Conservation (phyloP, 2,888 invertebrate species). For the Sarcophaga rosellei region DNA sequence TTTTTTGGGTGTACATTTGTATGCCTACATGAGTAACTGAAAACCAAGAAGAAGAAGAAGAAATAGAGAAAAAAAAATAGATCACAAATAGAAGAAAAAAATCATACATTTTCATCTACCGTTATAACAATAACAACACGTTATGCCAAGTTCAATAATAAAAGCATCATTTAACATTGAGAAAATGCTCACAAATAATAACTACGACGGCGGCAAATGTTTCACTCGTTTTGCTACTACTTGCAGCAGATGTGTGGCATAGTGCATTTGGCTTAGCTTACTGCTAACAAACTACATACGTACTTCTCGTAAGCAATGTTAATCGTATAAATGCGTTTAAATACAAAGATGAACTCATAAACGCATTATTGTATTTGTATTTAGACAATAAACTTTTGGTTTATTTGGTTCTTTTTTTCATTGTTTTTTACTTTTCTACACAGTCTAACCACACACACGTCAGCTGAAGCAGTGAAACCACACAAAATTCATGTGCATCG, state of each 20-base stretch:
- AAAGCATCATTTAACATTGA: slow-evolving; percentile 67
- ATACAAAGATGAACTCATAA: slow-evolving; percentile 63
- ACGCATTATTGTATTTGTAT: slow-evolving; percentile 62
- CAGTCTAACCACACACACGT: slow-evolving; percentile 53
- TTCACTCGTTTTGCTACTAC: neutral
- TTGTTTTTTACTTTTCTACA: slow-evolving; percentile 8
- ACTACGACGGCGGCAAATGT: slow-evolving; percentile 27
- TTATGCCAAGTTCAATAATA: slow-evolving; percentile 68
- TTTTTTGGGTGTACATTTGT: slow-evolving; percentile 9
- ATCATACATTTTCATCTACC: slow-evolving; percentile 57
- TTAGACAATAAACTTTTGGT: slow-evolving; percentile 48
- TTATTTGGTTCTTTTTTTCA: slow-evolving; percentile 2
- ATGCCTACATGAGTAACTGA: slow-evolving; percentile 1
- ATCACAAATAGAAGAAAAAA: slow-evolving; percentile 55
- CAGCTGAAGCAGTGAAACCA: slow-evolving; percentile 56
- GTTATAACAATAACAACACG: slow-evolving; percentile 60
- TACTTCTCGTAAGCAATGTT: neutral
- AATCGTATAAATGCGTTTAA: slow-evolving; percentile 50
- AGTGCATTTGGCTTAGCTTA: neutral
- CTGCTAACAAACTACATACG: too few relatives aligned
- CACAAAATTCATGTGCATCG: slow-evolving; percentile 34
- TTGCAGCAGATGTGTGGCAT: slow-evolving; percentile 35
- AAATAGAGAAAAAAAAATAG: slow-evolving; percentile 33
- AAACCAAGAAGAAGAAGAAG: neutral
- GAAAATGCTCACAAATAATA: slow-evolving; percentile 32